A percentile compares a stretch with the other conserved stretches of the same genome.
These are phyloP conservation scores for Scelioninae gen. 1 DNA, from an alignment of 2,888 invertebrate genomes.

Conservation along the genomic window DNA sequence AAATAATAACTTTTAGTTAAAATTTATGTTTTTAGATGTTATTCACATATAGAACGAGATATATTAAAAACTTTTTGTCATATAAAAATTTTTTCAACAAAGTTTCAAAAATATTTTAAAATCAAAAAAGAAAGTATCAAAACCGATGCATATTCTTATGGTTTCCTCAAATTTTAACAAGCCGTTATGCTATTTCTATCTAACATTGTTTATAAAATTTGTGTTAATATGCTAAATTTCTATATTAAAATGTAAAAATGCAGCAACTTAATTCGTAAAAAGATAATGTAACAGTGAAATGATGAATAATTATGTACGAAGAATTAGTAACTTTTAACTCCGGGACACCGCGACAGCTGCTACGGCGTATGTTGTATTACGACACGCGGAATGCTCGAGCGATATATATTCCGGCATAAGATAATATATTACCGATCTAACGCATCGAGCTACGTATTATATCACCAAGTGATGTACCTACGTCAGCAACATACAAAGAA, in stretches of 20 bases:
- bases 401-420: constrained; percentile 24
- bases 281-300: background rate
- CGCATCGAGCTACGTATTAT: constrained; percentile 22
- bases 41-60: no score
- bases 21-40: no score
- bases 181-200: no score
- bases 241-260: background rate
- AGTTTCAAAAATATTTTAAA: no score
- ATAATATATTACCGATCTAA: constrained; percentile 31
- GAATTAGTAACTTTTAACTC: constrained; percentile 14
- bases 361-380: constrained; percentile 4
- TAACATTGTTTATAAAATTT: no score
- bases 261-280: background rate
- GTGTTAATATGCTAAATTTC: no score
- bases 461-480: constrained; percentile 7
- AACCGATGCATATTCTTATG: no score
- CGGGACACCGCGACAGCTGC: constrained; percentile 4
- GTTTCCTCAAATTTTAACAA: no score
- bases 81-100: no score
- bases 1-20: no score
- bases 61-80: no score
- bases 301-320: constrained; percentile 8
- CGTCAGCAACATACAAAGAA: constrained; percentile 22
- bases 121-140: no score
- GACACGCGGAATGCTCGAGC: constrained; percentile 16